A percentile compares a stretch with the other conserved stretches of the same genome.
Evolutionary conservation across 2,797 vertebrate genomes (phyloP).

Genomic region (Acanthis flammea): DNA sequence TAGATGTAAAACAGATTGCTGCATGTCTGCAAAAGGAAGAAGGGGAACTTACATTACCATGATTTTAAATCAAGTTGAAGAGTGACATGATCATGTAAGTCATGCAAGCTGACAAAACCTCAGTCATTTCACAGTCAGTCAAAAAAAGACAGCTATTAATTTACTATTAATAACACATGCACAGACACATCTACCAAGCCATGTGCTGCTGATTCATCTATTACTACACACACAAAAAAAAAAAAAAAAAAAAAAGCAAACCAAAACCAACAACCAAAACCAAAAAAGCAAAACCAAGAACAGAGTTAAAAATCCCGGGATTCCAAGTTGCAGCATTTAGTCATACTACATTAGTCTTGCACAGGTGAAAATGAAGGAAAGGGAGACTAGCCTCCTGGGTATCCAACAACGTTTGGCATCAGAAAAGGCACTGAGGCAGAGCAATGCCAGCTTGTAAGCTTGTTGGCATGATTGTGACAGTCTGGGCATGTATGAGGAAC

Average conservation of each 20-base stretch:
- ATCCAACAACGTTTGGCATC: not conserved
- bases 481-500: accelerated
- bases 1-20: conserved; percentile 21
- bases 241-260: too few relatives aligned
- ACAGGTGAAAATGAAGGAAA: not conserved
- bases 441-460: not conserved
- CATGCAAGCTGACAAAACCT: conserved; percentile 7
- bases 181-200: not conserved
- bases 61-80: not conserved
- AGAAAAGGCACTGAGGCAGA: not conserved
- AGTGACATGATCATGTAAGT: not conserved
- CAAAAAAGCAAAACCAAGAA: not conserved
- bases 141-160: conserved; percentile 4
- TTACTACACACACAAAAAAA: not conserved
- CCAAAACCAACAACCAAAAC: too few relatives aligned
- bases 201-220: not conserved
- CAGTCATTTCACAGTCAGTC: not conserved
- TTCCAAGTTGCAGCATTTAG: not conserved
- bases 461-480: not conserved
- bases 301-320: not conserved
- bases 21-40: conserved; percentile 18
- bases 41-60: not conserved
- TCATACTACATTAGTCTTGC: not conserved
- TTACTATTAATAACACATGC: conserved; percentile 17
- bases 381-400: not conserved